Evolutionary conservation across 53 echinoderm and acorn worm genomes (phyloP).

Genomic region (Paracentrotus lividus): DNA sequence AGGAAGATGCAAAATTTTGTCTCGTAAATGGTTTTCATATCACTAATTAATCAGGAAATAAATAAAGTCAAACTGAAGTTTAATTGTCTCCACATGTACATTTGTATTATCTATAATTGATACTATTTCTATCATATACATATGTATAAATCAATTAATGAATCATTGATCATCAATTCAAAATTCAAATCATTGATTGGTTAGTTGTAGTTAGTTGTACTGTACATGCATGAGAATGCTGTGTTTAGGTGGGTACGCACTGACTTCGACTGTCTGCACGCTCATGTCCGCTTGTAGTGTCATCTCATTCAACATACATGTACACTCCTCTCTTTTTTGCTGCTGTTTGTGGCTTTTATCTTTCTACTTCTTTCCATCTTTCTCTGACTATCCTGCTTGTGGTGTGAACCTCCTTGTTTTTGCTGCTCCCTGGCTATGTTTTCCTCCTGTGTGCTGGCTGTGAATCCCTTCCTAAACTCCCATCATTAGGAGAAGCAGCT

Average conservation of each 20-base stretch:
- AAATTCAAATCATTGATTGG: no score
- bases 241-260: constrained; percentile 18
- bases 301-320: neutral
- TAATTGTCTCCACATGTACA: neutral
- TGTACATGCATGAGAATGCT: constrained; percentile 49
- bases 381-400: neutral
- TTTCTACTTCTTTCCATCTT: neutral
- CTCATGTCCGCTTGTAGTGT: constrained; percentile 41
- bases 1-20: neutral
- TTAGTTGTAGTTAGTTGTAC: neutral
- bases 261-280: constrained; percentile 54
- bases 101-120: neutral
- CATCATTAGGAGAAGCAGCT: constrained; percentile 63
- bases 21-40: no score
- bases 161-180: neutral
- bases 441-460: constrained; percentile 23
- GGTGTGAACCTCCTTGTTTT: constrained; percentile 11
- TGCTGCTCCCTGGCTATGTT: constrained; percentile 33
- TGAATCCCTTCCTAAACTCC: constrained; percentile 37
- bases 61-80: neutral
- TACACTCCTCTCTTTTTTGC: neutral
- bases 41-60: neutral
- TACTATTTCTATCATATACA: no score
- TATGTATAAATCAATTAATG: no score
- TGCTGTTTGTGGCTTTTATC: neutral